A percentile compares a stretch with the other conserved stretches of the same genome.
phyloP scores from a whole-genome alignment of 2,113 vertebrate genomes.

The Muscicapa adusta region DNA sequence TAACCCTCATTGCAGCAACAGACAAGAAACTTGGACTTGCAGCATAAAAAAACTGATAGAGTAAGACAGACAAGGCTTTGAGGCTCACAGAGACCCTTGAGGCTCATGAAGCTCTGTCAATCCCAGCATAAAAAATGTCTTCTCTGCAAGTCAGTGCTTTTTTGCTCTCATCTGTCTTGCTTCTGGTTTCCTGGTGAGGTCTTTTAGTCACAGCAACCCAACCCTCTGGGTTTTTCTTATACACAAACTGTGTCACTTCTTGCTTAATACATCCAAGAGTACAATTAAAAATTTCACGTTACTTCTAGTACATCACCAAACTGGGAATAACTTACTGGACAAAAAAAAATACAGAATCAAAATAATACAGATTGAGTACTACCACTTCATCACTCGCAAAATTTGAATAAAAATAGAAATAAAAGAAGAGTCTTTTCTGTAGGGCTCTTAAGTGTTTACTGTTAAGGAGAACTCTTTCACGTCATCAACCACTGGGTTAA shows the following conservation, averaged over 20 bases:
- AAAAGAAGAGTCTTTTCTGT: not conserved
- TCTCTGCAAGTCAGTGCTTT: not conserved
- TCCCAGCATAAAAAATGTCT: not conserved
- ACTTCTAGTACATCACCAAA: not conserved
- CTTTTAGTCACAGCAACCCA: not conserved
- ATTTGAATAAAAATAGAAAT: not conserved
- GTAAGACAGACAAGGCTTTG: not conserved
- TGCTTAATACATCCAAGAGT: not conserved
- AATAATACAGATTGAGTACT: not conserved
- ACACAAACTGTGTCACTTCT: not conserved
- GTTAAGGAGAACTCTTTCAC: not conserved
- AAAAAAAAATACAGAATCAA: not conserved
- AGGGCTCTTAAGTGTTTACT: not conserved
- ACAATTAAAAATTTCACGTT: not conserved
- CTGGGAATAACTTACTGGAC: not conserved
- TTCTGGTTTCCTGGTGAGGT: not conserved
- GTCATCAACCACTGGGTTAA: not conserved
- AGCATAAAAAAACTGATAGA: not conserved
- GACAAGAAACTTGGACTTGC: not conserved
- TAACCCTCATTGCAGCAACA: too few species aligned
- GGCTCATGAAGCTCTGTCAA: not conserved
- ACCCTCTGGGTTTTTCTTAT: not conserved
- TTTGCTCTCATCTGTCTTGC: not conserved
- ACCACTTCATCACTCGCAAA: not conserved
- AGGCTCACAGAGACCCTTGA: too few species aligned